Conservation (phyloP, 2,113 vertebrate species). For the Charina bottae region DNA sequence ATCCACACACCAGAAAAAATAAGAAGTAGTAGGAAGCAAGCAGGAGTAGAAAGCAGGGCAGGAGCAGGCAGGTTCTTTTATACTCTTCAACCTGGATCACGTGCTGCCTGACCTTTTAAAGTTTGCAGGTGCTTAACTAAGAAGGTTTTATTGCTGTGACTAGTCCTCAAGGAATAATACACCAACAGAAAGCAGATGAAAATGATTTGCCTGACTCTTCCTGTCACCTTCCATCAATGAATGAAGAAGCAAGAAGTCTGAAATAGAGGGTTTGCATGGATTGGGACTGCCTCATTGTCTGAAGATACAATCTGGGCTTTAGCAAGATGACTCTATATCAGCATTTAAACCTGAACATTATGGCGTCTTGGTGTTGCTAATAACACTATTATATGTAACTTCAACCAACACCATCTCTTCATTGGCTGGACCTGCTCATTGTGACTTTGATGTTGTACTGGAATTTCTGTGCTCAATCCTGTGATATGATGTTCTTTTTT, state of each 20-base stretch:
- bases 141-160: too few species aligned
- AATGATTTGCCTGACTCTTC: not conserved
- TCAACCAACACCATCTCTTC: not conserved
- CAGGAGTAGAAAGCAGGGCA: too few species aligned
- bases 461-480: not conserved
- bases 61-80: too few species aligned
- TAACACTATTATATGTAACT: not conserved
- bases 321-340: not conserved
- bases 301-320: not conserved
- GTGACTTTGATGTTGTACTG: not conserved
- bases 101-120: too few species aligned
- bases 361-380: not conserved
- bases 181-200: too few species aligned
- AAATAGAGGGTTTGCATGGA: not conserved
- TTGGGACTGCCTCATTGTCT: not conserved
- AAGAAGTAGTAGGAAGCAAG: too few species aligned
- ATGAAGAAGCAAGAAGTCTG: not conserved
- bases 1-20: too few species aligned
- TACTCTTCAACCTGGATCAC: too few species aligned
- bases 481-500: not conserved
- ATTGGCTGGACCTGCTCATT: not conserved
- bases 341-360: not conserved
- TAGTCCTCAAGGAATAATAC: too few species aligned
- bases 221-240: not conserved
- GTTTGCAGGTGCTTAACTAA: too few species aligned